Base-by-base conservation (phyloP, 2,888 invertebrate species). In the Boloria selene region DNA sequence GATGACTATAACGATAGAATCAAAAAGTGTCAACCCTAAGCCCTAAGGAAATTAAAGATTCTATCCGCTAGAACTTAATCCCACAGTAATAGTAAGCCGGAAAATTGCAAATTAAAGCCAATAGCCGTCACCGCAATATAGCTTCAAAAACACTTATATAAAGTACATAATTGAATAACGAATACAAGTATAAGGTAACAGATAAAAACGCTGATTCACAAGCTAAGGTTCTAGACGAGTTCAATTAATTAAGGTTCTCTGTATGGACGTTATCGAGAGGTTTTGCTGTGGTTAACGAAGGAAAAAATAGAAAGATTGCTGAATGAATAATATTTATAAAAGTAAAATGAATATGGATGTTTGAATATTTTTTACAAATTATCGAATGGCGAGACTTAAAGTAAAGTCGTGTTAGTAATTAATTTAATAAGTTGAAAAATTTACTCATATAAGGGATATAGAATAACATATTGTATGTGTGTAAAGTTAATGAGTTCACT, bases 41-140 rank as follows among this genome's bases (percentile, higher is more conserved):
- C 86, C 84, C 87, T 74, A 77, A 89, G 90, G 90, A 90, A 90
- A 91, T 90, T 90, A 90, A 89, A 91, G 89, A 90, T 90, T 90
- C 88, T 88, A 86, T 88, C 87, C 87, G 81, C 84, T 84, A 86
- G 84, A 81, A 84, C 87, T 89, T 88, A 90, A 90, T 90, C 87
- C 84, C 82, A 73, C 78, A 73, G 84, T 84, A 87, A 87, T 85
- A 87, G 85, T 89, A 86, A 85, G 83, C 83, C 83, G 81, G 88
- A 87, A 88, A 88, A 90, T 90, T 89, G 90, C 87, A 90, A 90
- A 90, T 91, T 90, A 90, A 89, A 80, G 77, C 65, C 74, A 16
- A 18, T 10, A 10, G 7, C n/a, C 4, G 4, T 14, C 14, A 60
- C 13, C 22, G 59, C 38, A 64, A 69, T 52, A 61, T 53, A 7